These are phyloP conservation scores for Drosophila aff. DNA, from an alignment of 1,140 invertebrate species.

Conservation along the genomic window DNA sequence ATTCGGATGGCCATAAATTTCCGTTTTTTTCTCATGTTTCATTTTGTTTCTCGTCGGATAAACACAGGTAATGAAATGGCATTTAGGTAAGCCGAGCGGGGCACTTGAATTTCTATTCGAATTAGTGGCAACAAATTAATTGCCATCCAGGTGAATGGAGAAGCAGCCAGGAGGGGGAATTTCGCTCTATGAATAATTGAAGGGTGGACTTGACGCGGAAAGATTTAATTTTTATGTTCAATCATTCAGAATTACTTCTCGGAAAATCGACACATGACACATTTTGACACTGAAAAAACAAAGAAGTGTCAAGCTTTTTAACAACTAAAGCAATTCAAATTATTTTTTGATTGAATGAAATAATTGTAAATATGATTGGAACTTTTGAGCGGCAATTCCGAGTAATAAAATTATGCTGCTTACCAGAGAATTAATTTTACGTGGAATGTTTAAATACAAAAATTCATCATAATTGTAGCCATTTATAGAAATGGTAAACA, in stretches of 20 bases:
- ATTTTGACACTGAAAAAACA: constrained; percentile 2
- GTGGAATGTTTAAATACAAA: no score
- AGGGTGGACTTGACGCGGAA: background rate
- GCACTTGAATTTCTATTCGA: constrained; percentile 22
- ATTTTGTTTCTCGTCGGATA: constrained; percentile 36
- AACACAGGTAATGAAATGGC: constrained; percentile 63
- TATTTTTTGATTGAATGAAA: background rate
- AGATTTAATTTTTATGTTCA: constrained; percentile 7
- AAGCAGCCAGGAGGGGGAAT: background rate
- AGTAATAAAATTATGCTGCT: no score
- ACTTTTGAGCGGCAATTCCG: background rate
- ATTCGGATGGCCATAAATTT: constrained; percentile 39
- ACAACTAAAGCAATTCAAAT: background rate
- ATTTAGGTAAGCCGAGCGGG: constrained; percentile 50
- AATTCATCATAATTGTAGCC: no score
- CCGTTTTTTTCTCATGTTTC: constrained; percentile 41
- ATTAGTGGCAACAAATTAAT: constrained; percentile 35
- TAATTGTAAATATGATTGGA: background rate
- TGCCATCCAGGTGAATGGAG: background rate
- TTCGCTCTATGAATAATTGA: constrained; percentile 3
- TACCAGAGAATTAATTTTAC: no score
- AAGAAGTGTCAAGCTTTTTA: background rate
- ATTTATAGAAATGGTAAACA: no score
- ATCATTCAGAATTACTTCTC: background rate
- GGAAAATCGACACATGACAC: constrained; percentile 3